phyloP scores from a whole-genome alignment of 2,113 vertebrate species.

The Cinclus mexicanus region DNA sequence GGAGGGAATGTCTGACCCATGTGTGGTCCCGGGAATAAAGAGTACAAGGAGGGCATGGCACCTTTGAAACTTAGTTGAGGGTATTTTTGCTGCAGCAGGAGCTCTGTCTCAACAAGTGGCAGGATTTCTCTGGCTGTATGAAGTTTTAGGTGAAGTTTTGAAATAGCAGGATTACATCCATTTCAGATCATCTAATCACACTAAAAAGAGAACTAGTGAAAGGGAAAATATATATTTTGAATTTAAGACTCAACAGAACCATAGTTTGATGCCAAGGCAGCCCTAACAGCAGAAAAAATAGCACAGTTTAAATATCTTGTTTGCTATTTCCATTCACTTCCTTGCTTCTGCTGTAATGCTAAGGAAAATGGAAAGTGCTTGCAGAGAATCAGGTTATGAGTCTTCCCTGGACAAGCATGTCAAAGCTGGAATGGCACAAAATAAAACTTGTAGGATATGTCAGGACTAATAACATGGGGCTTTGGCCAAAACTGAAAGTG shows the following conservation, averaged over 20 bases:
- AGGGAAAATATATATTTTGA: neutral
- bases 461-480: neutral
- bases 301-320: neutral
- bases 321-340: neutral
- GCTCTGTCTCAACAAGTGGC: neutral
- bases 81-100: neutral
- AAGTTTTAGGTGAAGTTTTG: neutral
- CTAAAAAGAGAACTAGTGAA: neutral
- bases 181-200: neutral
- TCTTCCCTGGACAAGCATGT: neutral
- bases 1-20: neutral
- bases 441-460: neutral
- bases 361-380: neutral
- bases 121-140: neutral
- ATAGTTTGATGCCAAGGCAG: neutral
- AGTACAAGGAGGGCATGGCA: neutral
- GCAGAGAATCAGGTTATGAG: neutral
- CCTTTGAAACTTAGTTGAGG: neutral
- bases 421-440: slow-evolving; percentile 10
- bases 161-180: neutral
- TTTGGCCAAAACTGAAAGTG: neutral
- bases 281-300: neutral
- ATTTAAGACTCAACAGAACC: neutral
- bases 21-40: neutral
- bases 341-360: neutral